Base-by-base conservation (phyloP, 2,888 invertebrate genomes). In the Herminia tarsipennalis region DNA sequence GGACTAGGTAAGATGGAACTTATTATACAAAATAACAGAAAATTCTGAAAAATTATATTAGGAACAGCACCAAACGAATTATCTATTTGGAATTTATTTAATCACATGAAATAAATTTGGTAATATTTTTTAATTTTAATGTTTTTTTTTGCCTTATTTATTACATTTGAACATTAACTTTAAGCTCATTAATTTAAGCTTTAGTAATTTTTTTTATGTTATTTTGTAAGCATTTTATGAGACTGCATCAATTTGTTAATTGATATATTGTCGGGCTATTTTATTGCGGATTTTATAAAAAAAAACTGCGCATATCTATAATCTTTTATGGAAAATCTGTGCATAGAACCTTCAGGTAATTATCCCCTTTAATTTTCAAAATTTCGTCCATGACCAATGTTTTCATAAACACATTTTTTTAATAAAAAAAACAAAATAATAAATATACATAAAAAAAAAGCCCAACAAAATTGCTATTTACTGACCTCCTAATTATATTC, bases 61-160 rank as follows among this genome's bases (percentile, higher is more conserved):
- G 66, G 70, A 75, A 76, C 71, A 76, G 70, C 73, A 73, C 71
- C 71, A 73, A 71, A 65, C 8, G 53, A 56, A 34, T 45, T 36
- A 30, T 37, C 46, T 57, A 66, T 76, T 75, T 76, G 67, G 71
- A 73, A 70, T 60, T 32, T 0, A 46, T 42, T 35, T 14, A 55
- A 71, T 73, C 72, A 73, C 68, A 66, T 50, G 21, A 58, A 43
- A 50, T 47, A 12, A 57, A 61, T 59, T 61, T 63, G 50, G 43
- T 59, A 55, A 48, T 48, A 46, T 56, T 54, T 50, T 9, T 14
- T 21, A 18, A 5, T 2, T 6, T 25, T 18, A 36, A 13, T 32
- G 3, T 39, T 21, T 35, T 36, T 10, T 14, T 20, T 12, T 16
- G 5, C 16, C 3, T 45, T 37, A 14, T 1, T 35, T 20, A 24